Conservation (phyloP, 2,113 vertebrate genomes). For the Leucopsar rothschildi region DNA sequence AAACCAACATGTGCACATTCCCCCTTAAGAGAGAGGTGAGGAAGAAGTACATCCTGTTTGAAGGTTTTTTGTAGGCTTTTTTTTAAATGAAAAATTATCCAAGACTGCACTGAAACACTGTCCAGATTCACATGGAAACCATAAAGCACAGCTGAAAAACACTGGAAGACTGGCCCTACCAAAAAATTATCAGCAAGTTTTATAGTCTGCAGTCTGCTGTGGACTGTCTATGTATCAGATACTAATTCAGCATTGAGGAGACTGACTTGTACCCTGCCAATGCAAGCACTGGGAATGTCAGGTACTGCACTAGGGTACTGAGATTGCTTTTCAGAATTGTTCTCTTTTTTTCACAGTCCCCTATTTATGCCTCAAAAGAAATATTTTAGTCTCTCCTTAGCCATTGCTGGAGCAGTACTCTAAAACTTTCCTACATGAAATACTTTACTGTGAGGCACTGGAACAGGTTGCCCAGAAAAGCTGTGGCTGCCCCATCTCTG, state of each 20-base stretch:
- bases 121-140: slow-evolving; percentile 6
- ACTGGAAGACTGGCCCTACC: not conserved
- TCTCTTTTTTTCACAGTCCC: not conserved
- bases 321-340: not conserved
- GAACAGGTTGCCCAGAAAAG: not conserved
- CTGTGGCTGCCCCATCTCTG: not conserved
- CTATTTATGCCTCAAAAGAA: not conserved
- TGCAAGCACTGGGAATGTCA: fast-evolving
- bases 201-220: not conserved
- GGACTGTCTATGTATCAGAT: not conserved
- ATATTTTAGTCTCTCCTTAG: not conserved
- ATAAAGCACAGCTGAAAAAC: not conserved
- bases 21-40: not conserved
- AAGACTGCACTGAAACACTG: not conserved
- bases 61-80: fast-evolving
- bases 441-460: not conserved
- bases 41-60: not conserved
- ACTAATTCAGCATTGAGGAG: not conserved
- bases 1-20: not conserved
- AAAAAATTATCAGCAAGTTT: slow-evolving; percentile 15
- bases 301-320: not conserved
- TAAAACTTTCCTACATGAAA: not conserved
- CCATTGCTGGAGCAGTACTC: not conserved
- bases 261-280: not conserved
- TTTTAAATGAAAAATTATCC: not conserved